Evolutionary conservation across 2,797 vertebrate genomes (phyloP), one percentile per base, ranked within the genome.

Genomic region (Siniperca undulata): DNA sequence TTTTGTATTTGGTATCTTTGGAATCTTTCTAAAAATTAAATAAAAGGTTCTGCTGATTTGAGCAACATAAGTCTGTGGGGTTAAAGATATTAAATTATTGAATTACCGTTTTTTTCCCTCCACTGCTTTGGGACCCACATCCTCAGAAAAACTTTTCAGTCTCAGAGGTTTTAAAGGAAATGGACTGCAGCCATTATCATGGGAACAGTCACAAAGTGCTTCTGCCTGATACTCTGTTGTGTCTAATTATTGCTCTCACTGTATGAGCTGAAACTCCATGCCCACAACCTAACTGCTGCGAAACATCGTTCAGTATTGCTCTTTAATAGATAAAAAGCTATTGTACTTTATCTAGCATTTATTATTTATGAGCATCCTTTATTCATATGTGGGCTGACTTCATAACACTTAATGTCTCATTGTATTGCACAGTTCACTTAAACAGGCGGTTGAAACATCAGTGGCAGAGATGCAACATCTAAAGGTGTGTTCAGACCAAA

Each of bases 251-350:
- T 80, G 55, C 44, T 48, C 67, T 69, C 30, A 16, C 36, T 44
- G 64, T 61, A 58, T 19, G 56, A 71, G 17, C 69, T 64, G 69
- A 55, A 78, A 71, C 13, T 30, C 17, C 27, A n/a, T 30, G 16
- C 48, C 30, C 75, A 81, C 65, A 80, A 71, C 38, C 61, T 60
- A 59, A 38, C 60, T 42, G 65, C 81, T 77, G 61, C 77, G 78
- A 74, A 84, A 78, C 84, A 81, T 85, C 77, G 84, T 92, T 82
- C 74, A 89, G 78, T 81, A 90, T 89, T 89, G 84, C 91, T 86
- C 27, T 72, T 65, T 42, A 58, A 78, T 16, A 44, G 75, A 82
- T 80, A 70, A 74, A 86, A 85, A 77, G 71, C 64, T 50, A 61
- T 53, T 71, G 68, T 66, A 30, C 78, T 73, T 84, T 34, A 70